Evolutionary conservation across 1,140 invertebrate species (phyloP), one percentile per base, ranked within the genome.

Genomic region (Temnothorax curvispinosus): DNA sequence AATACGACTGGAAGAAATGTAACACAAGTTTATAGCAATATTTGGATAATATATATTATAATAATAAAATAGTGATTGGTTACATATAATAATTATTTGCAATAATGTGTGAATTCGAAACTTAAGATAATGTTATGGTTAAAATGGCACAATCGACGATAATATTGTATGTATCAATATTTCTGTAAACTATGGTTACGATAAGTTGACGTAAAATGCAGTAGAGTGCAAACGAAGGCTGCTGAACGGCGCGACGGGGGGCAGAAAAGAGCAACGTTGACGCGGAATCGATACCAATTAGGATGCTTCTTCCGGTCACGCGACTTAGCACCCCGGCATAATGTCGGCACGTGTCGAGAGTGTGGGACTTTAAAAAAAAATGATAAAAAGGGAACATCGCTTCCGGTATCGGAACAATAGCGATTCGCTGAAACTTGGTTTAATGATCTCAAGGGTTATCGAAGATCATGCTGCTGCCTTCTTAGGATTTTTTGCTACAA

Each of bases 271-370:
- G 87, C 91, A 82, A 50, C 88, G 86, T 72, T 82, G 35, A 76
- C 82, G 69, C 62, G 81, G 86, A 93, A 94, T 95, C 95, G 91
- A 95, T 95, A 95, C 95, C 95, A 95, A 95, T 95, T 95, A 95
- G 95, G 95, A 94, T 91, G 92, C 92, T 94, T 87, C 92, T 94
- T 95, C 95, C 95, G 94, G 94, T 95, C 95, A 94, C 95, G 95
- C 95, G 95, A 91, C 90, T 88, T 88, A 87, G 87, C 92, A 93
- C 91, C 89, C 91, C 78, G 86, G 88, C 90, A 90, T 89, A 93
- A 91, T 92, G 87, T 89, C 87, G 92, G 77, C 94, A 94, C 93
- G 94, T 93, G 93, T 89, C 88, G n/a, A 69, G 71, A 87, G 92
- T 89, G 91, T 91, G 87, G 64, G 89, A 89, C 91, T 92, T 82